Percentiles rank a stretch among this genome's conserved stretches.
Conservation (phyloP, 2,888 invertebrate species). For the Drosophila nigricruria region DNA sequence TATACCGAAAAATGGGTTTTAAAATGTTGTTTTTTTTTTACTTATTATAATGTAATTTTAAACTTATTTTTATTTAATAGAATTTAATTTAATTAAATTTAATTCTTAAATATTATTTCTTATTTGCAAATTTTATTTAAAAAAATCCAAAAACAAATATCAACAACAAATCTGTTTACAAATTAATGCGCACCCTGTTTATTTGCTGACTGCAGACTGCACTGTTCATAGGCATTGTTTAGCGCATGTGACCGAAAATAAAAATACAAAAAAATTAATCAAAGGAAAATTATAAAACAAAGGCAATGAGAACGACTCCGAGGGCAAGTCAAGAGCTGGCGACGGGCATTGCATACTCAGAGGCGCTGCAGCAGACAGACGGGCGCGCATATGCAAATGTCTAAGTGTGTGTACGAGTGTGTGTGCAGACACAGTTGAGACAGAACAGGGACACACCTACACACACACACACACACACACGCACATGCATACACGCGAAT, state of each 20-base stretch:
- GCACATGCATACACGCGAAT: constrained; percentile 20
- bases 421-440: constrained; percentile 43
- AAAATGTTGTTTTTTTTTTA: too few species aligned
- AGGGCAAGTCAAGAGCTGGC: constrained; percentile 27
- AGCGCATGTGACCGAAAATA: constrained; percentile 56
- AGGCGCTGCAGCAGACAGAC: constrained; percentile 38
- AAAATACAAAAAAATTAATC: constrained; percentile 63
- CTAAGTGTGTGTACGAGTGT: not conserved
- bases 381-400: constrained; percentile 31
- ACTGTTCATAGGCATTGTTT: constrained; percentile 28
- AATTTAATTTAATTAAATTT: too few species aligned
- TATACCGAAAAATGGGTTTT: too few species aligned
- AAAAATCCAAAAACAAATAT: not conserved
- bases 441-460: constrained; percentile 12
- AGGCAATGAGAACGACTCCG: constrained; percentile 37
- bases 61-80: not conserved
- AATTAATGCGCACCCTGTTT: constrained; percentile 43
- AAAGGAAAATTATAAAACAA: constrained; percentile 71
- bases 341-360: constrained; percentile 42
- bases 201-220: constrained; percentile 7
- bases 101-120: too few species aligned
- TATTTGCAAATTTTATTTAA: too few species aligned
- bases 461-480: constrained; percentile 7
- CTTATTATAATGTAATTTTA: not conserved
- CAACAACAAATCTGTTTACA: not conserved